A percentile compares a stretch with the other conserved stretches of the same genome.
These are phyloP conservation scores for Lamprotornis superbus DNA, from an alignment of 2,113 vertebrate genomes.

Conservation along the genomic window DNA sequence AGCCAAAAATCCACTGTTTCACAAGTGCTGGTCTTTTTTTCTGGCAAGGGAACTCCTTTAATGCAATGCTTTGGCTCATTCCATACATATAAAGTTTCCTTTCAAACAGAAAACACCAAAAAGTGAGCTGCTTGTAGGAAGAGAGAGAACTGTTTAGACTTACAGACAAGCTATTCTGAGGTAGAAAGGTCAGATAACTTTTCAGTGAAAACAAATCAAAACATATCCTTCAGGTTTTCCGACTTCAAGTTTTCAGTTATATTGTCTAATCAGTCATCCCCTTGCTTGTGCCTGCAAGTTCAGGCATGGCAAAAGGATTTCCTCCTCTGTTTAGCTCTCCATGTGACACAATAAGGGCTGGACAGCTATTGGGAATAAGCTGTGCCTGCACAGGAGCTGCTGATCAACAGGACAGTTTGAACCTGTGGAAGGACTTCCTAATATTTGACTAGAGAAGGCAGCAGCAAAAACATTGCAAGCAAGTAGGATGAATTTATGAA, in stretches of 20 bases:
- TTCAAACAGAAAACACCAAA: slow-evolving; percentile 4
- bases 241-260: not conserved
- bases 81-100: slow-evolving; percentile 95
- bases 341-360: not conserved
- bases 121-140: not conserved
- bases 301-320: not conserved
- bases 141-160: not conserved
- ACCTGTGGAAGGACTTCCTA: not conserved
- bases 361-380: not conserved
- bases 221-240: not conserved
- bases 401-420: not conserved
- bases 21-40: slow-evolving; percentile 82
- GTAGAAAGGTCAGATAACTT: not conserved
- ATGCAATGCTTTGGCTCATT: slow-evolving; percentile 90
- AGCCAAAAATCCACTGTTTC: slow-evolving; percentile 92
- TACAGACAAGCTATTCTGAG: not conserved
- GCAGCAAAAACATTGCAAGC: not conserved
- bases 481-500: not conserved
- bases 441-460: not conserved
- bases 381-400: not conserved
- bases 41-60: slow-evolving; percentile 86
- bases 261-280: not conserved
- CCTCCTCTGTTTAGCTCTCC: not conserved
- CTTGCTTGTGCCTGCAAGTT: not conserved
- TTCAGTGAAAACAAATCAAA: not conserved